These are phyloP conservation scores for Antechinus flavipes DNA, from an alignment of 2,113 vertebrate genomes.

Conservation along the genomic window DNA sequence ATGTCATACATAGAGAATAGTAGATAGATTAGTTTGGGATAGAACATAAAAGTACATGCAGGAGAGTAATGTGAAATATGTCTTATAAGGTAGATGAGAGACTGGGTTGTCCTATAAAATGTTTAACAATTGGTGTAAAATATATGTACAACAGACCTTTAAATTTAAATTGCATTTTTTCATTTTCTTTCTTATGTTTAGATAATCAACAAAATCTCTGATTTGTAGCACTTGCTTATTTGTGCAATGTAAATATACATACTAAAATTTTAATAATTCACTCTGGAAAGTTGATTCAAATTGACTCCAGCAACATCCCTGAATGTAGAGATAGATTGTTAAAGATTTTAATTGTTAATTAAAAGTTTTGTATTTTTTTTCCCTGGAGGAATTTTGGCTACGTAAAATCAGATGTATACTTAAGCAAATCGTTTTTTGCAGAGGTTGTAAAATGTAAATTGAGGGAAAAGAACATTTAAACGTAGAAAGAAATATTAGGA, in stretches of 20 bases:
- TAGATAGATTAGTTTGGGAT: neutral
- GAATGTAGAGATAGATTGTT: neutral
- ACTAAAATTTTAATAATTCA: neutral
- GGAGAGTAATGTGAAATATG: neutral
- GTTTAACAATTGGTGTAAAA: neutral
- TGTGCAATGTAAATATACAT: neutral
- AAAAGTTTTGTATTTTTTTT: neutral
- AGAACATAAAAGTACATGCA: neutral
- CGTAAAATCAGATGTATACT: neutral
- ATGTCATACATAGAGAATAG: neutral
- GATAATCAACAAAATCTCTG: neutral
- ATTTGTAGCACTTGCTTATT: neutral
- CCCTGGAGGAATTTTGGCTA: neutral
- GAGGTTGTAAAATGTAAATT: neutral
- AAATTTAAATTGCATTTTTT: neutral
- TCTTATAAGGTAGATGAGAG: neutral
- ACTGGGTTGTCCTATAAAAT: neutral
- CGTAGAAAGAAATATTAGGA: neutral
- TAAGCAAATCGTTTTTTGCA: neutral
- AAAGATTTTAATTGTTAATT: neutral
- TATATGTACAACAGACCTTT: neutral
- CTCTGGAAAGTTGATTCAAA: neutral
- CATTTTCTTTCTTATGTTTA: neutral
- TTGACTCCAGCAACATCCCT: neutral
- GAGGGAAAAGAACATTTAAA: neutral